Base-by-base conservation (phyloP, 2,888 invertebrate species). In the Tenthredo scrophulariae region DNA sequence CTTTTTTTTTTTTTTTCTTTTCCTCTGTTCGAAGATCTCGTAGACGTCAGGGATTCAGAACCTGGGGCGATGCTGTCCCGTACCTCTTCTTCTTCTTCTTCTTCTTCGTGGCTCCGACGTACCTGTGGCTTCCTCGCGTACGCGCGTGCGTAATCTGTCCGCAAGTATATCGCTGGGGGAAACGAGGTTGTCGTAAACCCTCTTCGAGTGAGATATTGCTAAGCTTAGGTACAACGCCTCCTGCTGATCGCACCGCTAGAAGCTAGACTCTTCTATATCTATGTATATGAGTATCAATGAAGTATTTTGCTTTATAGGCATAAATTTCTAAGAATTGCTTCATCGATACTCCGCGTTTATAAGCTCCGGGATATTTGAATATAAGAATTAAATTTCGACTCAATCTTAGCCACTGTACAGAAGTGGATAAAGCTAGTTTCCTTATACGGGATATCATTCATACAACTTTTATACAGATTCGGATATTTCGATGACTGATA, bases 161-260 rank as follows among this genome's bases (percentile, higher is more conserved):
- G 58, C 40, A 29, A 37, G 79, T n/a, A n/a, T 33, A 37, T 22
- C 40, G 22, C 80, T 26, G 80, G 26, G 62, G 58, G 62, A 72
- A 18, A 62, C 33, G 80, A 37, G 33, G 40, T 80, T 62, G 80
- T 80, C 80, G 80, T 80, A 80, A 80, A 62, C 80, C 80, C 80
- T 80, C 37, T 80, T 33, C 80, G 15, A 80, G 80, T 80, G 80
- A 80, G 80, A 80, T 80, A 80, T 80, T 80, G 80, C 80, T 40
- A 40, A 29, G 80, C 62, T 22, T 50, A 77, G 29, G 58, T 58
- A 58, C 26, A 62, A 29, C 80, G 40, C 80, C 80, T 80, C 80
- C 80, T 50, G 80, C 58, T 80, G 80, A 80, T 80, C 54, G 72
- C 43, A 43, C 72, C 40, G 72, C 67, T 7, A 67, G 33, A 18